Evolutionary conservation across 2,113 vertebrate species (phyloP).

Genomic region (Heteronetta atricapilla): DNA sequence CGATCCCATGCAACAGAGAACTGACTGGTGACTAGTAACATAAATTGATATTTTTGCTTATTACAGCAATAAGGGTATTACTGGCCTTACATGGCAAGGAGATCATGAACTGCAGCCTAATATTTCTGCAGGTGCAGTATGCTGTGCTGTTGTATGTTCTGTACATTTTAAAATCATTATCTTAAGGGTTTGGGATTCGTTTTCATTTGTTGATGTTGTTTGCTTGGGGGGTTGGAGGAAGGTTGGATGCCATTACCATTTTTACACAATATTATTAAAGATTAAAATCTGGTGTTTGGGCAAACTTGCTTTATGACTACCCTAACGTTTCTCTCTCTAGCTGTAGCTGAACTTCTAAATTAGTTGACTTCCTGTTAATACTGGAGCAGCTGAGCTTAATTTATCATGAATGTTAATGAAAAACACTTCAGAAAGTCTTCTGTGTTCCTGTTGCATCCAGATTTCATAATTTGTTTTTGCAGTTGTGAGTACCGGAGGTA

Average conservation of each 20-base stretch:
- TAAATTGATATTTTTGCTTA: not conserved
- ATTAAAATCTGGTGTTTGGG: not conserved
- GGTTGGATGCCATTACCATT: too few species aligned
- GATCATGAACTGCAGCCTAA: not conserved
- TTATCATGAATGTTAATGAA: not conserved
- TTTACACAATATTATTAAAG: not conserved
- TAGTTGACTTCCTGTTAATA: not conserved
- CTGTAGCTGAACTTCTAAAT: not conserved
- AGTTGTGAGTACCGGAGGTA: not conserved
- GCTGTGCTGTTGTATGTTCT: not conserved
- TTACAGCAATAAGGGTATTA: not conserved
- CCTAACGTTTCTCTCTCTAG: not conserved
- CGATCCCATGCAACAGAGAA: not conserved
- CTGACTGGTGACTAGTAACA: not conserved
- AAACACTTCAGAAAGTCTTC: not conserved
- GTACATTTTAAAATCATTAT: not conserved
- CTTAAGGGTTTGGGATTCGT: not conserved
- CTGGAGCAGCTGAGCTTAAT: constrained; percentile 8
- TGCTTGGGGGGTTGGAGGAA: not conserved
- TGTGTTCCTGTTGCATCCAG: not conserved
- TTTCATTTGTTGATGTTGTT: not conserved
- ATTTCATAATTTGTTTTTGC: not conserved
- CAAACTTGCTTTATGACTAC: not conserved
- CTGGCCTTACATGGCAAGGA: not conserved
- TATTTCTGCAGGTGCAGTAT: not conserved